A percentile compares a stretch with the other conserved stretches of the same genome.
These are phyloP conservation scores for Sebastes itinus DNA, from an alignment of 2,797 vertebrate species.

Conservation along the genomic window DNA sequence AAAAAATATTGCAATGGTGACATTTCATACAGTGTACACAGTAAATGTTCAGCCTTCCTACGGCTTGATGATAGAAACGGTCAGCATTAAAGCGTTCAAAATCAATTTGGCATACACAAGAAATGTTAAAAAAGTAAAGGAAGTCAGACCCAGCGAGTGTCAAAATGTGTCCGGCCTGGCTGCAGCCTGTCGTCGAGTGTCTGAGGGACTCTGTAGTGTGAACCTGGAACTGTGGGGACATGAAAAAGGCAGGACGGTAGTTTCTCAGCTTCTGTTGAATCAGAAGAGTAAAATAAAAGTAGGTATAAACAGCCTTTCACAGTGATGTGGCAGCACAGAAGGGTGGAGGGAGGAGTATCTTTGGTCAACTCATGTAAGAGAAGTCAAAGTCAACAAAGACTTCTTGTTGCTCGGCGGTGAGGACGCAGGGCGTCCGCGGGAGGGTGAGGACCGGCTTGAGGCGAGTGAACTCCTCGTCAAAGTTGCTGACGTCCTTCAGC, in stretches of 20 bases:
- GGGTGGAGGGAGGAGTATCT: neutral
- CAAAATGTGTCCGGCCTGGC: neutral
- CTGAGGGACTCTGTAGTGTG: neutral
- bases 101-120: neutral
- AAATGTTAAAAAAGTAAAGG: neutral
- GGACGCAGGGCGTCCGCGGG: slow-evolving; percentile 75
- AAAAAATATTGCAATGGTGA: slow-evolving; percentile 3
- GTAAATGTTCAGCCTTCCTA: neutral
- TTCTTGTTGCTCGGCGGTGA: slow-evolving; percentile 85
- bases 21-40: neutral
- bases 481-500: slow-evolving; percentile 88
- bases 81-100: neutral
- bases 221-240: neutral
- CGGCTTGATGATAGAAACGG: neutral
- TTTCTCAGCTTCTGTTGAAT: neutral
- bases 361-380: slow-evolving; percentile 76
- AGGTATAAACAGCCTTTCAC: neutral
- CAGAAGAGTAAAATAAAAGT: neutral
- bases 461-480: slow-evolving; percentile 92
- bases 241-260: neutral
- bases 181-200: neutral
- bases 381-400: slow-evolving; percentile 93
- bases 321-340: accelerated
- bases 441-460: slow-evolving; percentile 89
- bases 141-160: neutral